phyloP scores from a whole-genome alignment of 2,113 vertebrate genomes.

The Notarius quadriscutis region DNA sequence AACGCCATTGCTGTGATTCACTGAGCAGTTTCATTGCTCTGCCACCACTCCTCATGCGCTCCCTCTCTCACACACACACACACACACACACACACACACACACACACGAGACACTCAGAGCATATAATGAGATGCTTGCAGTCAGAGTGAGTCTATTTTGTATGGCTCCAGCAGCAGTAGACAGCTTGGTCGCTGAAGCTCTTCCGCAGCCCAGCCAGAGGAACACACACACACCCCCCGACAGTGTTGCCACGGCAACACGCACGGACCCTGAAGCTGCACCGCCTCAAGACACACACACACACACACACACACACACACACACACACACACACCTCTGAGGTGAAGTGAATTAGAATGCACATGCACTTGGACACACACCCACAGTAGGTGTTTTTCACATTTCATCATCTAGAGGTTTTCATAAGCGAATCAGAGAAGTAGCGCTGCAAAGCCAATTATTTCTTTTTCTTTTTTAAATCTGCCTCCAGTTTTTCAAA shows the following conservation, averaged over 20 bases:
- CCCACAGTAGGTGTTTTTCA: slow-evolving; percentile 7
- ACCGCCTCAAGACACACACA: slow-evolving; percentile 44
- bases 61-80: not conserved
- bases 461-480: not conserved
- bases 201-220: slow-evolving; percentile 43
- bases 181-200: slow-evolving; percentile 39
- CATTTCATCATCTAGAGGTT: slow-evolving; percentile 34
- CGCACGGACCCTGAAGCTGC: slow-evolving; percentile 45
- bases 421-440: slow-evolving; percentile 19
- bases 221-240: slow-evolving; percentile 37
- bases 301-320: slow-evolving; percentile 11
- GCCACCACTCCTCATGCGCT: slow-evolving; percentile 6
- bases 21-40: slow-evolving; percentile 34
- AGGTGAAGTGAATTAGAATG: slow-evolving; percentile 28
- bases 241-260: slow-evolving; percentile 59
- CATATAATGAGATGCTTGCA: slow-evolving; percentile 37
- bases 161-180: slow-evolving; percentile 32
- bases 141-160: slow-evolving; percentile 35
- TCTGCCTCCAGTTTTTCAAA: not conserved
- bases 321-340: slow-evolving; percentile 2
- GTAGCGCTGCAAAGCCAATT: not conserved
- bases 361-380: slow-evolving; percentile 18
- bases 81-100: not conserved
- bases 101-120: not conserved
- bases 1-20: slow-evolving; percentile 42